phyloP scores from a whole-genome alignment of 2,888 invertebrate genomes.

The Brachycybe producta region DNA sequence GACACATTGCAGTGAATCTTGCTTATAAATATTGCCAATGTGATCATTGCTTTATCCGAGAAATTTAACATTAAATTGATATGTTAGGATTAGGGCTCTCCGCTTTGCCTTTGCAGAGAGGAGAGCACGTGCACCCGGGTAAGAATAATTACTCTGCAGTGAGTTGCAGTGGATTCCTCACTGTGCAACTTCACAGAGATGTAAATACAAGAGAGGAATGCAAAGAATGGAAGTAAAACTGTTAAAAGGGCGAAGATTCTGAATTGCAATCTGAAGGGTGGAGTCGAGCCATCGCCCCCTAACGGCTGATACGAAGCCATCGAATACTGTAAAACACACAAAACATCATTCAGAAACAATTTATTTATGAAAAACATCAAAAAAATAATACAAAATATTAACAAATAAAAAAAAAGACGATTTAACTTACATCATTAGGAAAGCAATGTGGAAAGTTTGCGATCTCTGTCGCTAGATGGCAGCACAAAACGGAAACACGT shows the following conservation, averaged over 20 bases:
- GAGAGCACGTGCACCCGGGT: too few species aligned
- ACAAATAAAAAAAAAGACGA: too few species aligned
- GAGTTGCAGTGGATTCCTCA: constrained; percentile 11
- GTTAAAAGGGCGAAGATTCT: constrained; percentile 7
- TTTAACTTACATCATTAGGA: too few species aligned
- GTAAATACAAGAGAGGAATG: constrained; percentile 2
- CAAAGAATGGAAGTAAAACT: constrained; percentile 5
- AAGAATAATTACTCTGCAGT: constrained; percentile 12
- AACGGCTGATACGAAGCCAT: neutral
- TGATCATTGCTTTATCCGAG: too few species aligned
- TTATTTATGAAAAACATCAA: too few species aligned
- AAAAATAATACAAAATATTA: too few species aligned
- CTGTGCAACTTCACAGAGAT: constrained; percentile 2
- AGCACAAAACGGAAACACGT: too few species aligned
- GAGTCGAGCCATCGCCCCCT: neutral
- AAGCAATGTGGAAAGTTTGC: too few species aligned
- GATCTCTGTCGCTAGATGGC: too few species aligned
- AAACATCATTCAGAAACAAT: too few species aligned
- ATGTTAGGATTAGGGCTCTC: neutral
- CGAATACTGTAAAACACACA: neutral
- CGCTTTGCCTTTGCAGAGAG: neutral
- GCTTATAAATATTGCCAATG: too few species aligned
- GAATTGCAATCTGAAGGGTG: neutral
- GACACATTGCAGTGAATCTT: too few species aligned
- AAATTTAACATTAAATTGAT: neutral